A percentile compares a stretch with the other conserved stretches of the same genome.
Conservation (phyloP, 37 sponge, comb jelly and placozoan genomes). For the Halichondria panicea region DNA sequence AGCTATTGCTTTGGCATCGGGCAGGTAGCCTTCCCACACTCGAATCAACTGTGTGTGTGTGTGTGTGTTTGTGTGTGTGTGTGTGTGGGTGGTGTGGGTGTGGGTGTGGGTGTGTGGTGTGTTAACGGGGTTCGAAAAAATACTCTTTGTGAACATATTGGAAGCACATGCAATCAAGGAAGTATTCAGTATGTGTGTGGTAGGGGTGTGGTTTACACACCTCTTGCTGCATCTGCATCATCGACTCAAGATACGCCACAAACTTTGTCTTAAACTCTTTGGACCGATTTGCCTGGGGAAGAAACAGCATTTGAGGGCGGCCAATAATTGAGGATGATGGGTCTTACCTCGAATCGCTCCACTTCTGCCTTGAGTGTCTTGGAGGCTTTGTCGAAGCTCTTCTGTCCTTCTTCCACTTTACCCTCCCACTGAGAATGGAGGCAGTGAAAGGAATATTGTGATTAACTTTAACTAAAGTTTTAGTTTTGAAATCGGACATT, state of each 20-base stretch:
- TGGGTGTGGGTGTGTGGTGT: too few species aligned
- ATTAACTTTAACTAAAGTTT: not conserved
- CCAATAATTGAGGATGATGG: too few species aligned
- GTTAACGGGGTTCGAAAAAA: too few species aligned
- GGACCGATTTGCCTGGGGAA: conserved; percentile 43
- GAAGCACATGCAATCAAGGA: not conserved
- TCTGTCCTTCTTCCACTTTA: conserved; percentile 86
- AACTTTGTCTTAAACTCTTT: conserved; percentile 77
- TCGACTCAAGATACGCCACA: conserved; percentile 64
- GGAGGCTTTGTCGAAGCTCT: conserved; percentile 80
- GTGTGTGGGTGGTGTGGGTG: too few species aligned
- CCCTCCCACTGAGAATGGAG: conserved; percentile 75
- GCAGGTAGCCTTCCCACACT: conserved; percentile 80
- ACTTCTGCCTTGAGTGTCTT: conserved; percentile 81
- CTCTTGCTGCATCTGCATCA: conserved; percentile 83
- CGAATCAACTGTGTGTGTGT: conserved; percentile 71
- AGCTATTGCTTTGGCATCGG: conserved; percentile 78
- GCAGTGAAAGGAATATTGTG: not conserved
- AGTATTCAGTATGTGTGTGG: not conserved
- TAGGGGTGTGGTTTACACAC: conserved; percentile 3
- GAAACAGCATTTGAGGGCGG: not conserved
- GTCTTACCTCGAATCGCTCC: conserved; percentile 80
- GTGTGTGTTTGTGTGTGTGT: too few species aligned
- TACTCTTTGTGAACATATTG: not conserved
- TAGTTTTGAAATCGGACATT: not conserved